Evolutionary conservation across 2,797 vertebrate genomes (phyloP), one percentile per base, ranked within the genome.

Genomic region (Eptatretus atami): DNA sequence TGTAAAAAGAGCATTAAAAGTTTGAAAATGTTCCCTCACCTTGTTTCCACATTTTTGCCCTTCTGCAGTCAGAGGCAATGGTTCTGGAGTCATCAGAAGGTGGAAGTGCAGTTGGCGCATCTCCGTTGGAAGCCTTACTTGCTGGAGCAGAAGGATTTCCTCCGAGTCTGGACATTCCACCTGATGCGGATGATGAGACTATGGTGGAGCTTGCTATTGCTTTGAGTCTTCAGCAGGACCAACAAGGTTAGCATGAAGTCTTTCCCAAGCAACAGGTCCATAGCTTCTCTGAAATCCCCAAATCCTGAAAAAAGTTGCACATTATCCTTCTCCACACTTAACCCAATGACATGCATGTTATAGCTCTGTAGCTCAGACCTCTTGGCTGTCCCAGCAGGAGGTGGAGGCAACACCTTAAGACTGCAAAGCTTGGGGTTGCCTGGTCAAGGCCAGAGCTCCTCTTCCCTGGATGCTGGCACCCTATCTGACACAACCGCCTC

Each of bases 161-260:
- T 1, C 90, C 92, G 0, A 98, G 95, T 85, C 76, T 98, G 74
- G 92, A 98, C 73, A 96, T 98, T 67, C 92, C 92, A 12, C 92
- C 92, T 2, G 92, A 98, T 65, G 92, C 92, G 11, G 92, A 98
- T 67, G 92, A 98, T 66, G 92, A 98, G 76, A 98, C 92, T 61
- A 98, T 98, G 92, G 92, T 98, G 66, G 92, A 98, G 67, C 70
- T 98, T 67, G 92, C 90, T 63, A 98, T 98, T 25, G 92, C 92
- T 25, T 77, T 98, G 65, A 98, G 92, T 73, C 78, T 98, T 54
- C 92, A 98, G 67, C 92, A 98, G 69, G 90, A 98, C 70, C 92
- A 96, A 67, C 92, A 98, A 81, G 90, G 92, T 92, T 68, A 73
- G 73, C 60, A 63, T 44, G 6, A 44, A 8, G 31, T 44, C 31